Percentiles rank a stretch among this genome's conserved stretches.
Evolutionary conservation across 2,888 invertebrate genomes (phyloP).

Genomic region (Bombylius discolor): DNA sequence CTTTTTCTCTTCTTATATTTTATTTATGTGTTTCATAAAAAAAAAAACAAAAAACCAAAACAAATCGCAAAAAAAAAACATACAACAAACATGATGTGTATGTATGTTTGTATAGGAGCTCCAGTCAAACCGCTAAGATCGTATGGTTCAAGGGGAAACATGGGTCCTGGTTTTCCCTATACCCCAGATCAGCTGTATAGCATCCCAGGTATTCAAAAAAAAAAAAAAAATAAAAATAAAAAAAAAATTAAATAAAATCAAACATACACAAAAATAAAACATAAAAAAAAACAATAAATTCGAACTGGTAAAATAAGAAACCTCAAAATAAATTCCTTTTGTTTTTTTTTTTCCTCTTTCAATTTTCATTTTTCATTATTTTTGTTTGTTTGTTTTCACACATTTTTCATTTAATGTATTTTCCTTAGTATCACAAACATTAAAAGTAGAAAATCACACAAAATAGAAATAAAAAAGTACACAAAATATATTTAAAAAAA

Average conservation of each 20-base stretch:
- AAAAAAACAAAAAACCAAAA: constrained; percentile 1
- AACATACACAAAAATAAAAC: background rate
- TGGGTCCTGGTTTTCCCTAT: constrained; percentile 37
- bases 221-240: background rate
- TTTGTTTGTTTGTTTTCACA: too few relatives aligned
- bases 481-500: too few relatives aligned
- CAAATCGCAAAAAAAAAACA: background rate
- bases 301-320: too few relatives aligned
- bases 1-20: too few relatives aligned
- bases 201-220: constrained; percentile 34
- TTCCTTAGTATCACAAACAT: too few relatives aligned
- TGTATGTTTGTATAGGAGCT: constrained; percentile 28
- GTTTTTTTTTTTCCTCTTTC: too few relatives aligned
- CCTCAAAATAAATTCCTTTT: too few relatives aligned
- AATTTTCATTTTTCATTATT: too few relatives aligned
- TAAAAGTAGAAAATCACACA: too few relatives aligned
- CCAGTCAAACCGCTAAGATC: constrained; percentile 38
- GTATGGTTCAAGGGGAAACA: constrained; percentile 37
- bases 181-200: constrained; percentile 39
- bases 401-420: too few relatives aligned
- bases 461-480: too few relatives aligned
- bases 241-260: background rate
- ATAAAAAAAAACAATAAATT: background rate
- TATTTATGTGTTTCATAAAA: background rate
- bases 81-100: background rate